Percentiles rank a stretch among this genome's conserved stretches.
Conservation (phyloP, 2,888 invertebrate species). For the Eupsilia transversa region DNA sequence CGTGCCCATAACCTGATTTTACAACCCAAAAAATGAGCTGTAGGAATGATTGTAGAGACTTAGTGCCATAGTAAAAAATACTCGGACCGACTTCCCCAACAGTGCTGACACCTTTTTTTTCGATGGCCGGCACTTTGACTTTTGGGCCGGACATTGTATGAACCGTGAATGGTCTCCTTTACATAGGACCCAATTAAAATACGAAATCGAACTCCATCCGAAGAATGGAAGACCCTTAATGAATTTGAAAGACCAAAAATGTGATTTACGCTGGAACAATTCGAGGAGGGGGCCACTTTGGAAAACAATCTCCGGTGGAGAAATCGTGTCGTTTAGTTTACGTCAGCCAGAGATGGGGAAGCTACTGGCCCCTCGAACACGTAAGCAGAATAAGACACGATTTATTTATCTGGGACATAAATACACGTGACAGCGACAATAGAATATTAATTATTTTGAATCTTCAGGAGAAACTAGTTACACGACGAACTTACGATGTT, state of each 20-base stretch:
- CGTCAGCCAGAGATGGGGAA: slow-evolving; percentile 68
- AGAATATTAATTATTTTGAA: slow-evolving; percentile 60
- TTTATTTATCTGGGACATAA: slow-evolving; percentile 65
- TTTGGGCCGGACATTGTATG: no score
- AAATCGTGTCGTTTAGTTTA: slow-evolving; percentile 69
- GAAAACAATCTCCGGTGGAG: slow-evolving; percentile 72
- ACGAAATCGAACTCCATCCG: slow-evolving; percentile 30
- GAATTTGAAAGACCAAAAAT: slow-evolving; percentile 64
- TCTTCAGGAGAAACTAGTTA: slow-evolving; percentile 18
- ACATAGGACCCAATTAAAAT: slow-evolving; percentile 51
- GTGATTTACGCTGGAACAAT: slow-evolving; percentile 66
- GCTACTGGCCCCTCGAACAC: slow-evolving; percentile 57
- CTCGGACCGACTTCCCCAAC: no score
- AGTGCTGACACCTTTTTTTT: no score
- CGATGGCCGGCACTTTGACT: no score
- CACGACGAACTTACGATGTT: slow-evolving; percentile 18
- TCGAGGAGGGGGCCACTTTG: slow-evolving; percentile 61
- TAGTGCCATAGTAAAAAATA: no score
- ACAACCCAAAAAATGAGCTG: no score
- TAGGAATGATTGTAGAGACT: no score
- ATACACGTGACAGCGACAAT: slow-evolving; percentile 53
- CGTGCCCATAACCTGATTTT: no score
- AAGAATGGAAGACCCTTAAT: slow-evolving; percentile 47
- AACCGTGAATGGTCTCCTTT: no score
- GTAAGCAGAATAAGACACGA: slow-evolving; percentile 70